Evolutionary conservation across 2,113 vertebrate species (phyloP), one percentile per base, ranked within the genome.

Genomic region (Gallinago undulata): DNA sequence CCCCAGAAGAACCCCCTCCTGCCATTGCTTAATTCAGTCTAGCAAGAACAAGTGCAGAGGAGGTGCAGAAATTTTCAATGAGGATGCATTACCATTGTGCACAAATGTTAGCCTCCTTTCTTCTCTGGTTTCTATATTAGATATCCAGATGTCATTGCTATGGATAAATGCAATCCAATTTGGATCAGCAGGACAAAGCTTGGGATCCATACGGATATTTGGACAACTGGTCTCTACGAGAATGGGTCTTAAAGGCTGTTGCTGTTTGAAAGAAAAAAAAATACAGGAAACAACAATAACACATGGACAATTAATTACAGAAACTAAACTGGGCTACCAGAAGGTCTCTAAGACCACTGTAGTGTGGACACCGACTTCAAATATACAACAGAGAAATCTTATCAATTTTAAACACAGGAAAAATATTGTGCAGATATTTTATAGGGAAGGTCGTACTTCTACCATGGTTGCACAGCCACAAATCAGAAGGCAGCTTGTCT

Each of bases 151-250:
- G 78, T 98, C 98, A 62, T 97, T 98, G 97, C 98, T 98, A 15
- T 98, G 98, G 89, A 98, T 98, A 95, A 98, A 98, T 2, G 98
- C 98, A 96, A 98, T 98, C 98, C 98, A 98, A 81, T 98, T 98
- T 79, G 98, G 98, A 95, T 98, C 98, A 88, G 98, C 98, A 35
- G 98, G 98, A 93, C 98, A 98, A 48, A 98, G 95, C 88, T 98
- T 98, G 82, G 98, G 98, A 96, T 98, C 98, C 98, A 98, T 98
- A 57, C 98, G 98, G 95, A 98, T 98, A 67, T 98, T 98, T n/a
- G 98, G 98, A 95, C 98, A 98, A 92, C 98, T 98, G 68, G 98
- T 98, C 96, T 98, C 98, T 76, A 98, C 96, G 81, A 98, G 96
- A 91, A 95, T 96, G 57, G 98, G 98, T 84, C 97, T 96, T 92